A percentile compares a stretch with the other conserved stretches of the same genome.
Evolutionary conservation across 2,888 invertebrate species (phyloP).

Genomic region (Ormyrus rosae): DNA sequence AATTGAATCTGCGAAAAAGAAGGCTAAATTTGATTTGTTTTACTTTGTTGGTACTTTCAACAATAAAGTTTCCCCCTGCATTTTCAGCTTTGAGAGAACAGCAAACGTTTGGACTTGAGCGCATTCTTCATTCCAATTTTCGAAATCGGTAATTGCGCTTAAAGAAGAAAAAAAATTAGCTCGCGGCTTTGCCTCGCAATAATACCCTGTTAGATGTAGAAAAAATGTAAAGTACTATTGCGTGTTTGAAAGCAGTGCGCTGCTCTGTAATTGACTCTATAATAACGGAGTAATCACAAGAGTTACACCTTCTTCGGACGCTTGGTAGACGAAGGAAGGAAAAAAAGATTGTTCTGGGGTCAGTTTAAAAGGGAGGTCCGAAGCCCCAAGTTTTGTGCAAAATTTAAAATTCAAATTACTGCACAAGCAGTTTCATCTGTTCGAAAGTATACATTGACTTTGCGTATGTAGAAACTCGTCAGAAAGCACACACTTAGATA

Average conservation of each 20-base stretch:
- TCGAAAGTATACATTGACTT: slow-evolving; percentile 21
- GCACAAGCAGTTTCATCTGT: slow-evolving; percentile 59
- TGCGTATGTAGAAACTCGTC: not conserved
- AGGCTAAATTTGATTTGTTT: too few species aligned
- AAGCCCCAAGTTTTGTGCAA: slow-evolving; percentile 11
- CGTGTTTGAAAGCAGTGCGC: slow-evolving; percentile 62
- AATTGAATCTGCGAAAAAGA: too few species aligned
- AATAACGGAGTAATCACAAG: slow-evolving; percentile 66
- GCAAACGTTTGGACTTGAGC: not conserved
- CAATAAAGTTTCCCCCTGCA: not conserved
- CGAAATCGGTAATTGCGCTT: slow-evolving; percentile 34
- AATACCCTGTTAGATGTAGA: slow-evolving; percentile 17
- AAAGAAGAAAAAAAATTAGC: slow-evolving; percentile 38
- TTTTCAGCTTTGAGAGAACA: not conserved
- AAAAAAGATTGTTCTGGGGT: slow-evolving; percentile 16
- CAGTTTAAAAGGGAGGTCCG: slow-evolving; percentile 25
- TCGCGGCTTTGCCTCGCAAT: slow-evolving; percentile 11
- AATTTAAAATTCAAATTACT: slow-evolving; percentile 64
- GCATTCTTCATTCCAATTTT: slow-evolving; percentile 29
- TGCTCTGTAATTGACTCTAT: slow-evolving; percentile 63
- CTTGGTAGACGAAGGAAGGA: slow-evolving; percentile 22
- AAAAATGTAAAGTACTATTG: slow-evolving; percentile 60
- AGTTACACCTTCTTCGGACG: slow-evolving; percentile 62
- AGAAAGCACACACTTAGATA: not conserved
- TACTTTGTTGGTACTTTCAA: too few species aligned